Evolutionary conservation across 2,888 invertebrate species (phyloP).

Genomic region (Lasioglossum pauxillum): DNA sequence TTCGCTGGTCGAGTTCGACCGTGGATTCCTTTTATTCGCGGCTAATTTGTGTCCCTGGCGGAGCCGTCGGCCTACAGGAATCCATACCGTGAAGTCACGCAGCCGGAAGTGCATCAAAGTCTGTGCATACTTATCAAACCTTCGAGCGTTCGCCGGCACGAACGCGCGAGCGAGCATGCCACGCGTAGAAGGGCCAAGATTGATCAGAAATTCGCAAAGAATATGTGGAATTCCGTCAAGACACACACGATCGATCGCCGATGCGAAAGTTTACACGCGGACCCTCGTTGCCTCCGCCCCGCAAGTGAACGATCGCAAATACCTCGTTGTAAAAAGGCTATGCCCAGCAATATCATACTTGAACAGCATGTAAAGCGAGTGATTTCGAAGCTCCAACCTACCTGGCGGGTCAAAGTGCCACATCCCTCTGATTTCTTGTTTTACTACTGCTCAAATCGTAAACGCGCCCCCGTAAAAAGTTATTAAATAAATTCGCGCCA

Average conservation of each 20-base stretch:
- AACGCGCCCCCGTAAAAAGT: not conserved
- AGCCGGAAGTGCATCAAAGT: conserved; percentile 58
- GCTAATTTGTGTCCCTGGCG: conserved; percentile 43
- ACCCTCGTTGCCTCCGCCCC: not conserved
- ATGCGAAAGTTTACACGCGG: not conserved
- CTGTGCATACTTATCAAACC: conserved; percentile 51
- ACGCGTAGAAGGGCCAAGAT: conserved; percentile 18
- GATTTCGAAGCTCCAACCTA: not conserved
- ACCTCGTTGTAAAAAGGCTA: not conserved
- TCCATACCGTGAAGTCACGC: conserved; percentile 58
- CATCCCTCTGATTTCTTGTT: not conserved
- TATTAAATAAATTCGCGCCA: not conserved
- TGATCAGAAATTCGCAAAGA: conserved; percentile 30
- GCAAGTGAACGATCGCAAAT: conserved; percentile 1
- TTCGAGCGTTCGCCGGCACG: conserved; percentile 41
- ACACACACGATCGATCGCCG: conserved; percentile 2
- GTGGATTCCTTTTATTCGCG: conserved; percentile 25
- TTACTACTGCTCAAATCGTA: not conserved
- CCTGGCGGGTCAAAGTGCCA: not conserved
- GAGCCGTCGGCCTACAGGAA: conserved; percentile 25
- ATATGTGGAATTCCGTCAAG: conserved; percentile 23
- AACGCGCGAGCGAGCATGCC: conserved; percentile 26
- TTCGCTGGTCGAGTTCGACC: not conserved
- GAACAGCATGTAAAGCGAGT: not conserved
- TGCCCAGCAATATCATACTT: not conserved